Percentiles rank a stretch among this genome's conserved stretches.
Evolutionary conservation across 2,113 vertebrate species (phyloP).

Genomic region (Agapornis roseicollis): DNA sequence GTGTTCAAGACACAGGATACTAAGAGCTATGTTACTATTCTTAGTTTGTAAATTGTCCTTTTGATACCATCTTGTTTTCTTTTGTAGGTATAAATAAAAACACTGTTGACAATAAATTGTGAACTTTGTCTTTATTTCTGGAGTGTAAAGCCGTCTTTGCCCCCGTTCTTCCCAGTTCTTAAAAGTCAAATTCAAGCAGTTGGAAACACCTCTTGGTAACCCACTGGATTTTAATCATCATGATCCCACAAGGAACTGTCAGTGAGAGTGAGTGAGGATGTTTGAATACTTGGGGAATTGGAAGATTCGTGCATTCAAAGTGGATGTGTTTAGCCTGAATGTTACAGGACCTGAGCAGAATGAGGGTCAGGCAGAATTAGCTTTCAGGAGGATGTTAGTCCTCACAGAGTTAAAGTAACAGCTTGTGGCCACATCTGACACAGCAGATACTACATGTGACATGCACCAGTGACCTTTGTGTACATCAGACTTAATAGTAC

Average conservation of each 20-base stretch:
- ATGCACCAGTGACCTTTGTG: not conserved
- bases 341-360: not conserved
- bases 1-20: conserved; percentile 76
- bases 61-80: conserved; percentile 87
- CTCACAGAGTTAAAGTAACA: not conserved
- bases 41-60: conserved; percentile 84
- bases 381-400: not conserved
- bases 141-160: not conserved
- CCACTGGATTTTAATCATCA: not conserved
- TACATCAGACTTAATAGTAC: rapidly evolving
- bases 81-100: conserved; percentile 87
- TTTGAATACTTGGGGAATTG: not conserved
- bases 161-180: not conserved
- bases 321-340: not conserved
- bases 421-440: not conserved
- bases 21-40: conserved; percentile 79
- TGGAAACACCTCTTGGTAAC: not conserved
- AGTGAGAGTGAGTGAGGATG: not conserved
- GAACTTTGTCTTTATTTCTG: conserved; percentile 68
- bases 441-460: not conserved
- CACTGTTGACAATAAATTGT: conserved; percentile 79
- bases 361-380: not conserved
- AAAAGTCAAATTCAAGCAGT: not conserved
- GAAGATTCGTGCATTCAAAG: not conserved
- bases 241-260: not conserved